Evolutionary conservation across 2,888 invertebrate species (phyloP).

Genomic region (Pogonocherus hispidulus): DNA sequence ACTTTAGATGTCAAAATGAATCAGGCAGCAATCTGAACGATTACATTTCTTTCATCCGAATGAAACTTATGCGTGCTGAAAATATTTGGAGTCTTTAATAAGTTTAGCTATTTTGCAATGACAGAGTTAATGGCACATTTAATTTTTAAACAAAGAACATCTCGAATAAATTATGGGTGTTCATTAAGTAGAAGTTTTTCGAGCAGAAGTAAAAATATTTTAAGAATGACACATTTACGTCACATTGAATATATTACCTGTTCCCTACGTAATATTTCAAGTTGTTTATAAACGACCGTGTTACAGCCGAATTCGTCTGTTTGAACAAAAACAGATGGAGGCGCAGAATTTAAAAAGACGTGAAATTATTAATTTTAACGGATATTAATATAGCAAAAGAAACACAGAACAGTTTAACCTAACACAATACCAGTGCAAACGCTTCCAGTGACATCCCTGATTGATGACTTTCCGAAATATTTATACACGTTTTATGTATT

Average conservation of each 20-base stretch:
- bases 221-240: slow-evolving; percentile 12
- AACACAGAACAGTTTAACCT: slow-evolving; percentile 4
- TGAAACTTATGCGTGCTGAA: too few relatives aligned
- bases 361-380: slow-evolving; percentile 16
- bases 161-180: neutral
- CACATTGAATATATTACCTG: slow-evolving; percentile 8
- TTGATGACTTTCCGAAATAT: slow-evolving; percentile 48
- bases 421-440: slow-evolving; percentile 30
- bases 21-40: too few relatives aligned
- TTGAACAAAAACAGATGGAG: slow-evolving; percentile 17
- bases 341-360: slow-evolving; percentile 3
- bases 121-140: neutral
- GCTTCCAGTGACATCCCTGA: slow-evolving; percentile 44
- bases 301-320: slow-evolving; percentile 11
- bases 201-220: neutral
- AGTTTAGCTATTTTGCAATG: neutral
- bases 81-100: neutral
- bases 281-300: slow-evolving; percentile 1
- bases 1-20: too few relatives aligned
- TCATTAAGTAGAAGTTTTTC: slow-evolving; percentile 1
- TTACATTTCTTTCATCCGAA: too few relatives aligned
- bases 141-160: neutral
- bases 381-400: slow-evolving; percentile 26
- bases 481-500: slow-evolving; percentile 46
- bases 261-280: slow-evolving; percentile 2